Conservation (phyloP, 2,113 vertebrate genomes). For the Burhinus bistriatus region DNA sequence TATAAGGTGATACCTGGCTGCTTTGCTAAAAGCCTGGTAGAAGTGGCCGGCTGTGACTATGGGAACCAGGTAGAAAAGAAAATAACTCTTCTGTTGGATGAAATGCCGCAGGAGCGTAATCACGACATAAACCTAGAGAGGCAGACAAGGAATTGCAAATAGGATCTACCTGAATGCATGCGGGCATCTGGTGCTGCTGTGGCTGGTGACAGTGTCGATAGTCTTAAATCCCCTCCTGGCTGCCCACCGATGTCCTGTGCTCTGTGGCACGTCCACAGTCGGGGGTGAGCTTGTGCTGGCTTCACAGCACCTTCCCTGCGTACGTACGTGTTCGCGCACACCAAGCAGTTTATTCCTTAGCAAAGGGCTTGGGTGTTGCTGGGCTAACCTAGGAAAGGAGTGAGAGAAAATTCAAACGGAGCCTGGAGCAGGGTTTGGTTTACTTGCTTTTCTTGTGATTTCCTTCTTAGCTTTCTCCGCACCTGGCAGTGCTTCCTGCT, state of each 20-base stretch:
- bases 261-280: not conserved
- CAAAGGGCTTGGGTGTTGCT: not conserved
- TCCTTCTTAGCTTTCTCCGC: constrained; percentile 19
- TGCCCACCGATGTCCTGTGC: not conserved
- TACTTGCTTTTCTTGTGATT: not conserved
- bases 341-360: not conserved
- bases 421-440: not conserved
- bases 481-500: not conserved
- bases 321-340: rapidly evolving
- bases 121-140: not conserved
- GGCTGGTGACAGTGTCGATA: not conserved
- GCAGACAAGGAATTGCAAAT: not conserved
- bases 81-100: not conserved
- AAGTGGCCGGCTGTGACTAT: not conserved
- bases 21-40: not conserved
- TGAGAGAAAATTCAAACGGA: not conserved
- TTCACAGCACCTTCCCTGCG: not conserved
- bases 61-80: not conserved
- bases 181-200: not conserved
- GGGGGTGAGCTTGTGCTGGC: not conserved
- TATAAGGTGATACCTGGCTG: not conserved
- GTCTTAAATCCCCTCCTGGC: not conserved
- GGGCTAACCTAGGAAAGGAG: not conserved
- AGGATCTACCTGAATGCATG: not conserved
- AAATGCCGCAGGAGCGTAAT: not conserved